Base-by-base conservation (phyloP, 1,140 invertebrate genomes). In the Notospermus geniculatus region DNA sequence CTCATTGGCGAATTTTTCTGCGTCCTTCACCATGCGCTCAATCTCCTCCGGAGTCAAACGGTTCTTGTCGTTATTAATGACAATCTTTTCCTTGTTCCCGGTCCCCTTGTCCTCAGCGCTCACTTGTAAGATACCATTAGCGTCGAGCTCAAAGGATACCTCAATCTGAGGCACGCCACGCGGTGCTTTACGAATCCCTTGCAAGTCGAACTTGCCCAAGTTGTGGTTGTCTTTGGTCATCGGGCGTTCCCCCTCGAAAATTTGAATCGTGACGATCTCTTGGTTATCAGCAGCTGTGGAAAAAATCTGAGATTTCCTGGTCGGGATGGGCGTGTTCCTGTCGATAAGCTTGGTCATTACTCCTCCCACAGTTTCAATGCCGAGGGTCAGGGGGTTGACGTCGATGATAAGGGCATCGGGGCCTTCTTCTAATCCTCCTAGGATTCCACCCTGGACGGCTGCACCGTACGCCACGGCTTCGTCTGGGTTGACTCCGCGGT, bases 201-300 rank as follows among this genome's bases (percentile, higher is more conserved):
- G 98, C 28, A 99, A 82, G 80, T 99, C 97, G 81, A 99, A 99
- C 82, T 98, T 98, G 62, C 95, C 95, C 32, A 98, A 85, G 56
- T 94, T 83, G 83, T 99, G 95, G 81, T 99, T 99, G 79, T 99
- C 97, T 83, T 98, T 99, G 62, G 96, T 98, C 96, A 99, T 97
- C 29, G 96, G 93, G 76, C 97, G 89, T 84, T 99, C 97, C 74
- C 97, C 95, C 84, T 97, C 94, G 78, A 89, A 96, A 0, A 97
- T 93, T 83, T 98, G 95, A 78, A 99, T 99, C 41, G 95, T 98
- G 7, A 99, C 97, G 22, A 95, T 98, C 82, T 97, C 92, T 78
- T 99, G 97, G 79, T 98, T 98, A 77, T 99, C 97, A n/a, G 93
- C 93, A 45, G 96, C 96, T 11, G 97, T 99, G 0, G 95, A 97